phyloP scores from a whole-genome alignment of 1,140 invertebrate species.

The Aplysia californica region DNA sequence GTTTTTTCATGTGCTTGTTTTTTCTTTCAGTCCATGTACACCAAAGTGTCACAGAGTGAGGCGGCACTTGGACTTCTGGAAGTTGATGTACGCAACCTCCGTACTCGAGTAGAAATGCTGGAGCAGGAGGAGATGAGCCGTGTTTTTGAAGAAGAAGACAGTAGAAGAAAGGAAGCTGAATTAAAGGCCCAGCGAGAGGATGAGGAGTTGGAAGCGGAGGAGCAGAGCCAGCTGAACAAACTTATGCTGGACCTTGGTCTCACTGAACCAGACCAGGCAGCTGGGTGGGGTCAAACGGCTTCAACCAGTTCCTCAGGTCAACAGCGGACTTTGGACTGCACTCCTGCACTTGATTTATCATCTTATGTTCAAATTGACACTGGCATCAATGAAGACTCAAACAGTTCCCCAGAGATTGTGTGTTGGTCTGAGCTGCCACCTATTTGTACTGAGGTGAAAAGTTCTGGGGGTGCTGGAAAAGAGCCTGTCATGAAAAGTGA shows the following conservation, averaged over 20 bases:
- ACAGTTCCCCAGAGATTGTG: too few relatives aligned
- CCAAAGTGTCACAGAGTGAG: background rate
- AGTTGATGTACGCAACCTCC: background rate
- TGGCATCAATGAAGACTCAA: too few relatives aligned
- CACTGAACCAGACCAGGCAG: background rate
- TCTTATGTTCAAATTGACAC: too few relatives aligned
- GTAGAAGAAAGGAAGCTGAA: background rate
- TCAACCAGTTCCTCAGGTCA: too few relatives aligned
- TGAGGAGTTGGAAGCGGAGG: background rate
- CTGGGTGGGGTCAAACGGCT: too few relatives aligned
- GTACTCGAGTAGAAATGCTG: background rate
- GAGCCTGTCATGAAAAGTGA: too few relatives aligned
- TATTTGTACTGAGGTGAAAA: too few relatives aligned
- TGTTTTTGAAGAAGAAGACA: background rate
- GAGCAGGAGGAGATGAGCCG: background rate
- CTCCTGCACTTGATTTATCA: too few relatives aligned
- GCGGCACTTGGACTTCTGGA: background rate
- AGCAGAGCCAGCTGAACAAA: background rate
- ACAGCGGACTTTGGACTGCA: too few relatives aligned
- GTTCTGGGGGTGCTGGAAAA: too few relatives aligned
- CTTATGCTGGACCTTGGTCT: background rate
- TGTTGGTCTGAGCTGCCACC: too few relatives aligned
- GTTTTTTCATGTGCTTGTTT: background rate
- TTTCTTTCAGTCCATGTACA: background rate
- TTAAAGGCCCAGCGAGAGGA: background rate